These are phyloP conservation scores for Scytalopus superciliaris DNA, from an alignment of 2,113 vertebrate genomes.

Conservation along the genomic window DNA sequence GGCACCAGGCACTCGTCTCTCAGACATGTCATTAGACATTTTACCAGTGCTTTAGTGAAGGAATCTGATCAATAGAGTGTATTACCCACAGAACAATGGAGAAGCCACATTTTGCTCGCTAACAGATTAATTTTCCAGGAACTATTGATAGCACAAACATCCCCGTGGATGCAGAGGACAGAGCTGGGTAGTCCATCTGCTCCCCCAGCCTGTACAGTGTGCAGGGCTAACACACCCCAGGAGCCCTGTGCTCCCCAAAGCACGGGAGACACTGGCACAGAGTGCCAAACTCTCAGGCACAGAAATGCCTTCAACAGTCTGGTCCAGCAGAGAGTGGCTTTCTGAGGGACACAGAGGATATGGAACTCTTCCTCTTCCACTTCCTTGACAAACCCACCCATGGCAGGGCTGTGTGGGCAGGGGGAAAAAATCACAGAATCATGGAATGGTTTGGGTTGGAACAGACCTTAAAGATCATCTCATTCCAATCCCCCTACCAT, in stretches of 20 bases:
- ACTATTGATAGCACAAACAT: neutral
- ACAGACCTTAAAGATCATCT: neutral
- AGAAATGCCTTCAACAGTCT: neutral
- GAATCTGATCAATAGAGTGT: conserved; percentile 34
- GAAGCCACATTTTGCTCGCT: neutral
- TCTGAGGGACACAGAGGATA: neutral
- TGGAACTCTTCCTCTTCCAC: neutral
- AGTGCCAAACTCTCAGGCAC: neutral
- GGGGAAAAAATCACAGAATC: neutral
- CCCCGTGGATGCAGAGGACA: neutral
- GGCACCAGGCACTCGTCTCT: neutral
- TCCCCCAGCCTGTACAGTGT: neutral
- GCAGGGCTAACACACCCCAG: neutral
- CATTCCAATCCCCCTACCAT: neutral
- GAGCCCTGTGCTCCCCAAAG: neutral
- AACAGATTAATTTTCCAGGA: neutral
- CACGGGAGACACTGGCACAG: neutral
- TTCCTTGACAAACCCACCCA: neutral
- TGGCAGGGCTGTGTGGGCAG: neutral
- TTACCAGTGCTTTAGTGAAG: neutral
- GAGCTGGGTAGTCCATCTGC: neutral
- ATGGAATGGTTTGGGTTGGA: neutral
- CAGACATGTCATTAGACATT: neutral
- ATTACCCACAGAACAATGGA: neutral
- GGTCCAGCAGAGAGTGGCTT: neutral